phyloP scores from a whole-genome alignment of 92 coral and sea anemone genomes.

The Epizoanthus ramosus region DNA sequence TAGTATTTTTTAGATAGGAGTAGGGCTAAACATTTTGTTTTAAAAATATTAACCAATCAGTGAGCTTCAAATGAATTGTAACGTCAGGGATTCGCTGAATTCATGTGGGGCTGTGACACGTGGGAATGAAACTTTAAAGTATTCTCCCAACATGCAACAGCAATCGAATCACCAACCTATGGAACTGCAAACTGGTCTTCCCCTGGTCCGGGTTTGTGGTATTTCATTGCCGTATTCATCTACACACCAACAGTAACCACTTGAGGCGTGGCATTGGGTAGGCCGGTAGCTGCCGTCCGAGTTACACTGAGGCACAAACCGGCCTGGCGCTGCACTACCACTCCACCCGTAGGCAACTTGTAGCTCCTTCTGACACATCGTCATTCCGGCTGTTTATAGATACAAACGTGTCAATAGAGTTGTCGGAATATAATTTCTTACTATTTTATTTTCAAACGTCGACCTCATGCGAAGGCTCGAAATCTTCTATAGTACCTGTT shows the following conservation, averaged over 20 bases:
- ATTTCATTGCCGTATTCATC: constrained; percentile 51
- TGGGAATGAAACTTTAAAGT: too few relatives aligned
- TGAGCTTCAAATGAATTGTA: too few relatives aligned
- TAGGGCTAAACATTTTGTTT: too few relatives aligned
- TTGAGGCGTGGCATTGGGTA: constrained; percentile 46
- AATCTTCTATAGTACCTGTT: too few relatives aligned
- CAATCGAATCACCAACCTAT: constrained; percentile 10
- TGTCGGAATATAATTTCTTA: neutral
- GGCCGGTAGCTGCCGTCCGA: constrained; percentile 43
- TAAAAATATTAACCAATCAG: too few relatives aligned
- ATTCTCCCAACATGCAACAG: too few relatives aligned
- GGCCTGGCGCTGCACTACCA: constrained; percentile 17
- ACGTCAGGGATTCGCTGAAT: too few relatives aligned
- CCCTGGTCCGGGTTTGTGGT: constrained; percentile 33
- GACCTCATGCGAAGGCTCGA: too few relatives aligned
- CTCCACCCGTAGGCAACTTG: constrained; percentile 39
- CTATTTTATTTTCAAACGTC: constrained; percentile 2
- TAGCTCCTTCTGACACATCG: constrained; percentile 43
- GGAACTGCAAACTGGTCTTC: constrained; percentile 45
- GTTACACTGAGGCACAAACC: constrained; percentile 25
- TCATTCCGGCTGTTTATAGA: constrained; percentile 23
- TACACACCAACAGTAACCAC: constrained; percentile 55
- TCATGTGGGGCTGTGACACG: too few relatives aligned
- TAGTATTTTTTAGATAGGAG: too few relatives aligned
- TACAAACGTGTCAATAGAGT: neutral